Conservation (phyloP, 2,113 vertebrate species). For the Prinia subflava region DNA sequence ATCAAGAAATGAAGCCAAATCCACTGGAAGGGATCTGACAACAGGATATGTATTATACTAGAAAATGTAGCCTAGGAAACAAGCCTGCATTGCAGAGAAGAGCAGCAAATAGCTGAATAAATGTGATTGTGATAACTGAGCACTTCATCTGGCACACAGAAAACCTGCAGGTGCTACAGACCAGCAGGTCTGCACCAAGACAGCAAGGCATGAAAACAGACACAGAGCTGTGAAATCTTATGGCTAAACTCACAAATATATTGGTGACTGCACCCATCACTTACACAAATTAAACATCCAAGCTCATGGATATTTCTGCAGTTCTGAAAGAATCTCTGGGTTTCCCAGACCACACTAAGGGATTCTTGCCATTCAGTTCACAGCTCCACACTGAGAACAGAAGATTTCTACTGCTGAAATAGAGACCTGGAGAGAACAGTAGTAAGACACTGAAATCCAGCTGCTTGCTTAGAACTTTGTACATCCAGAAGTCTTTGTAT, state of each 20-base stretch:
- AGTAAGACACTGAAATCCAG: not conserved
- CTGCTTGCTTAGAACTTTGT: not conserved
- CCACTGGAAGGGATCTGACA: not conserved
- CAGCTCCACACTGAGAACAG: not conserved
- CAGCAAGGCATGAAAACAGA: not conserved
- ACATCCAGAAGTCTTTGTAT: not conserved
- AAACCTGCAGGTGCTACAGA: not conserved
- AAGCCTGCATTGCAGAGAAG: constrained; percentile 44
- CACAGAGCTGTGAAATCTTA: not conserved
- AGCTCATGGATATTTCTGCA: not conserved
- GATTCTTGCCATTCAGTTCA: not conserved
- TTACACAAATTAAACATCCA: not conserved
- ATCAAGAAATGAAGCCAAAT: not conserved
- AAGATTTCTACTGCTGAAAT: not conserved
- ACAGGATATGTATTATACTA: not conserved
- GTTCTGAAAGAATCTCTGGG: not conserved
- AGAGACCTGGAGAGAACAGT: not conserved
- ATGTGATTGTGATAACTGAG: constrained; percentile 20
- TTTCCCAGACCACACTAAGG: not conserved
- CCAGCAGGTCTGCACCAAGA: not conserved
- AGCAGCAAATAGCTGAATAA: constrained; percentile 21
- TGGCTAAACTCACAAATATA: not conserved
- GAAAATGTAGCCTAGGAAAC: constrained; percentile 52
- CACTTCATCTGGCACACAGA: not conserved
- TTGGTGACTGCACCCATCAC: not conserved